Base-by-base conservation (phyloP, 1,140 invertebrate species). In the Ericerus pela region DNA sequence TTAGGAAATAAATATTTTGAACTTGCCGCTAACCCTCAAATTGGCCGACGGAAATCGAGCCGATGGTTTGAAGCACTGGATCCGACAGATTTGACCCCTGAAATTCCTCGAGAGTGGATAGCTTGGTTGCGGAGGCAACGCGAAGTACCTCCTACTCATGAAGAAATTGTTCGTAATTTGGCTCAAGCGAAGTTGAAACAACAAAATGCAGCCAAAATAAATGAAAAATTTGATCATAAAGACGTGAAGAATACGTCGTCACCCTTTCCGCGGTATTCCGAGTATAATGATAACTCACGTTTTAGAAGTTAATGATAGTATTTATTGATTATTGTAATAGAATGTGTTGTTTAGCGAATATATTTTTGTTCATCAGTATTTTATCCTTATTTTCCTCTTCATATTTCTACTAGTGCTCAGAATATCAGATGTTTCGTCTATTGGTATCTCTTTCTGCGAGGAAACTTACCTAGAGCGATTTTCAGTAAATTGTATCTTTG, bases 1-100 rank as follows among this genome's bases (percentile, higher is more conserved):
- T 76, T 81, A 64, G 85, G 86, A 1, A 90, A 86, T 63, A 79
- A 79, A 64, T 91, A 87, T 68, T 91, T 73, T 66, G 85, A 91
- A 72, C 80, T 82, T 55, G 76, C 77, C 16, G 68, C 77, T 38
- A 70, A 79, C 67, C 72, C 76, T 1, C 70, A 72, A 20, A 67
- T 70, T 31, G 76, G 74, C 0, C 79, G 76, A 64, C 72, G 77
- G 38, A 79, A 73, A 61, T 62, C 77, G 1, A 73, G 73, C 1
- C 68, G 87, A 54, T 88, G 78, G 76, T 89, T 85, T 70, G 72
- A 72, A 53, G 63, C 66, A 36, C 65, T 69, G 29, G 60, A 66
- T 53, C 81, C 83, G 62, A 73, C 80, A 41, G 6, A 47, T 14
- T 14, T 47, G 2, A 10, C 22, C 14, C 75, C 81, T 63, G 81